Evolutionary conservation across 2,888 invertebrate species (phyloP).

Genomic region (Andricus curvator): DNA sequence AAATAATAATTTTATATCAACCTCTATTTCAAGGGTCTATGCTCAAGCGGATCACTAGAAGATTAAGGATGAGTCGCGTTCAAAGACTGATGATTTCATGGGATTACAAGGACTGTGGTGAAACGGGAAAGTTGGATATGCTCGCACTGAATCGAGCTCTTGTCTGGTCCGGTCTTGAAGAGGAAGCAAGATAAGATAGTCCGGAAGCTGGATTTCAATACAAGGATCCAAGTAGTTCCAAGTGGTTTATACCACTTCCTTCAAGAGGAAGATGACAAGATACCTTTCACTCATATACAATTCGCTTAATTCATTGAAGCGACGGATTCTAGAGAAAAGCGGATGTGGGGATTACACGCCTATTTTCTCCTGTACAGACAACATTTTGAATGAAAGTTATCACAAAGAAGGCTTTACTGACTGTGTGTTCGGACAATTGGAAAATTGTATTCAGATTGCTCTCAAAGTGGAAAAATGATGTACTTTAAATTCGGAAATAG

Average conservation of each 20-base stretch:
- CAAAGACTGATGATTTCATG: conserved; percentile 25
- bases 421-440: background rate
- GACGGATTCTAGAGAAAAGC: conserved; percentile 4
- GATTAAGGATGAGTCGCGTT: background rate
- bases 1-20: background rate
- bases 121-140: conserved; percentile 24
- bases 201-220: conserved; percentile 27
- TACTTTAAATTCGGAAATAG: background rate
- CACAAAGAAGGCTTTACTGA: background rate
- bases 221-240: conserved; percentile 31
- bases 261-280: conserved; percentile 32
- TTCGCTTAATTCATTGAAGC: conserved; percentile 18
- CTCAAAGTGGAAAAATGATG: background rate
- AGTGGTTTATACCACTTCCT: conserved; percentile 23
- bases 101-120: conserved; percentile 17
- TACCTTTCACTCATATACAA: conserved; percentile 11
- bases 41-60: conserved; percentile 4
- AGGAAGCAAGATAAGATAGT: conserved; percentile 27
- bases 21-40: background rate
- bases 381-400: conserved; percentile 18
- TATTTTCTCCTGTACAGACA: background rate
- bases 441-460: background rate
- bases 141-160: conserved; percentile 12
- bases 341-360: background rate
- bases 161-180: background rate